Evolutionary conservation across 2,113 vertebrate genomes (phyloP).

Genomic region (Microtus pennsylvanicus): DNA sequence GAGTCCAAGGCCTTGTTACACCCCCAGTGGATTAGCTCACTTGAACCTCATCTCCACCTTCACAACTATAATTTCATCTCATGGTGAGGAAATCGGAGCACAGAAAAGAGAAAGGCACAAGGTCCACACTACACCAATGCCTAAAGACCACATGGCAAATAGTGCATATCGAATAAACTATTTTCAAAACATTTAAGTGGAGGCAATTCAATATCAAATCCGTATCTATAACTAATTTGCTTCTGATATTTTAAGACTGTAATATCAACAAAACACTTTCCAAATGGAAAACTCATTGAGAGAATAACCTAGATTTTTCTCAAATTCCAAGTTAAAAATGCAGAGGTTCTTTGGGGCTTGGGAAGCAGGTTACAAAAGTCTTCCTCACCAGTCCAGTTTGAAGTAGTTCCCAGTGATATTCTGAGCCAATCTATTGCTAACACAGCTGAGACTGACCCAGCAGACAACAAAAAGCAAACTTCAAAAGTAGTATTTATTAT

Average conservation of each 20-base stretch:
- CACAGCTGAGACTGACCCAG: neutral
- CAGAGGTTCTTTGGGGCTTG: neutral
- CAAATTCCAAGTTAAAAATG: neutral
- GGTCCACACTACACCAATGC: neutral
- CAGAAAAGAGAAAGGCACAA: neutral
- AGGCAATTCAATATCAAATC: slow-evolving; percentile 16
- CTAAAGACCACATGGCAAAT: neutral
- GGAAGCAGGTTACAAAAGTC: neutral
- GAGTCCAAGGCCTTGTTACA: neutral
- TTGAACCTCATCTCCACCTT: neutral
- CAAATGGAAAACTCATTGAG: neutral
- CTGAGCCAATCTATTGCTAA: neutral
- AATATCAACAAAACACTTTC: neutral
- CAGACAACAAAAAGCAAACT: slow-evolving; percentile 20
- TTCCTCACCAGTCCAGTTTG: neutral
- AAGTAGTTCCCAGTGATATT: slow-evolving; percentile 36
- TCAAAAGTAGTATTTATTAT: neutral
- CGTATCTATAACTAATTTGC: neutral
- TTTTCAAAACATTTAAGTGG: neutral
- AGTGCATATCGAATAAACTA: neutral
- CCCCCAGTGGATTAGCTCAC: neutral
- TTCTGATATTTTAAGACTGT: neutral
- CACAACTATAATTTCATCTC: neutral
- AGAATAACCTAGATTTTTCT: neutral
- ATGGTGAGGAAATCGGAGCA: neutral